Base-by-base conservation (phyloP, 2,113 vertebrate species). In the Sapajus apella region DNA sequence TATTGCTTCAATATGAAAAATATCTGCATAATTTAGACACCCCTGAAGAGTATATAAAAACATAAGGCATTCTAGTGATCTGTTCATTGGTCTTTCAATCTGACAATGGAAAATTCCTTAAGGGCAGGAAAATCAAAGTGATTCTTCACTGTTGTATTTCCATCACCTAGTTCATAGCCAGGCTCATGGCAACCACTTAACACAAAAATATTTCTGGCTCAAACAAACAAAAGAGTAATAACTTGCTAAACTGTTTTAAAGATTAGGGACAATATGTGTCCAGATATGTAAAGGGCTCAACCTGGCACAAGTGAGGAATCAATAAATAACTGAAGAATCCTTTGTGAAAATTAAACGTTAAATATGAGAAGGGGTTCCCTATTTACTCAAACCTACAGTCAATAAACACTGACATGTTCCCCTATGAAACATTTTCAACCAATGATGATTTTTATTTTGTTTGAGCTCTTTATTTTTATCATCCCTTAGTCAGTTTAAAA, bases 311-410 rank as follows among this genome's bases (percentile, higher is more conserved):
- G 37, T 20, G 21, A 21, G 11, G 30, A 86, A 75, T 61, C 32
- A 75, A 77, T 72, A n/a, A 85, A 55, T 61, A 73, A 55, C 2
- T 91, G 40, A 96, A 86, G 43, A 66, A 82, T 3, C 47, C 43
- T 90, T 32, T 43, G 56, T 35, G 25, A 90, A 80, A 87, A 96
- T 88, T 50, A 77, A 95, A 93, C 52, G 66, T 55, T 91, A 40
- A 91, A 6, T 43, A 89, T n/a, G 27, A 90, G 50, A 47, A 86
- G 40, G 17, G 61, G 43, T 45, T 68, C 55, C 23, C 50, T 82
- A 37, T 35, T 17, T 77, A 7, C 77, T 91, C 30, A 84, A 68
- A 66, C 11, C 35, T 43, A 45, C 14, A 87, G 66, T 37, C 27
- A n/a, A 21, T 20, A 47, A 32, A 40, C 23, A 21, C 27, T 27